These are phyloP conservation scores for Drosophila anomelani DNA, from an alignment of 2,888 invertebrate genomes.

Conservation along the genomic window DNA sequence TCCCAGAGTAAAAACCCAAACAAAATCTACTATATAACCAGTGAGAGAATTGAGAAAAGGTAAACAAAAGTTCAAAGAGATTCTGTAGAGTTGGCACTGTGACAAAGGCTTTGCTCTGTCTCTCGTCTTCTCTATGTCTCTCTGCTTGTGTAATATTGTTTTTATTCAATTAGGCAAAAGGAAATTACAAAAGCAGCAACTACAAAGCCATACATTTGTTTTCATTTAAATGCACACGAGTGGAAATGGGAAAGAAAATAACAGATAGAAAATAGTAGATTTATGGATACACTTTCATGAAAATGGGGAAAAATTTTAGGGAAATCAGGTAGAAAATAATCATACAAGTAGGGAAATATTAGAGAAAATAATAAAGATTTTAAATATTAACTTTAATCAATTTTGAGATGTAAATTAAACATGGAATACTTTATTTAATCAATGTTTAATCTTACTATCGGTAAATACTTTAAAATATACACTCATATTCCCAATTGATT, in stretches of 20 bases:
- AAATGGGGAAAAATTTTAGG: neutral
- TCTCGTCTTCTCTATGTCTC: constrained; percentile 8
- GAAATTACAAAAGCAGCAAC: constrained; percentile 41
- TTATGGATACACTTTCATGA: neutral
- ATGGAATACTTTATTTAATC: neutral
- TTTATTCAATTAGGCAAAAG: constrained; percentile 57
- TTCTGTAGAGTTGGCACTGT: constrained; percentile 26
- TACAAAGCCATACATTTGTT: constrained; percentile 49
- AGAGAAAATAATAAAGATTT: neutral
- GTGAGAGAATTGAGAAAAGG: constrained; percentile 17
- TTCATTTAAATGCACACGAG: constrained; percentile 51
- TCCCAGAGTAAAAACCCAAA: constrained; percentile 28
- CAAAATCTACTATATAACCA: constrained; percentile 10
- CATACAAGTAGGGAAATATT: neutral
- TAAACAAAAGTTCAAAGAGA: constrained; percentile 45
- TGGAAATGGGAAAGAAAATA: constrained; percentile 21
- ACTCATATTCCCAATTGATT: neutral
- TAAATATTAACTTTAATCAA: neutral
- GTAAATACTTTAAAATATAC: neutral
- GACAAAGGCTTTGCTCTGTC: neutral
- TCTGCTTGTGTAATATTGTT: constrained; percentile 48
- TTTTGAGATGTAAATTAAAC: neutral
- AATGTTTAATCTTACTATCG: neutral
- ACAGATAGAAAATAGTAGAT: neutral
- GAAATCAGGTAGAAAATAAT: too few relatives aligned